phyloP scores from a whole-genome alignment of 2,888 invertebrate genomes.

The Eristalinus aeneus region DNA sequence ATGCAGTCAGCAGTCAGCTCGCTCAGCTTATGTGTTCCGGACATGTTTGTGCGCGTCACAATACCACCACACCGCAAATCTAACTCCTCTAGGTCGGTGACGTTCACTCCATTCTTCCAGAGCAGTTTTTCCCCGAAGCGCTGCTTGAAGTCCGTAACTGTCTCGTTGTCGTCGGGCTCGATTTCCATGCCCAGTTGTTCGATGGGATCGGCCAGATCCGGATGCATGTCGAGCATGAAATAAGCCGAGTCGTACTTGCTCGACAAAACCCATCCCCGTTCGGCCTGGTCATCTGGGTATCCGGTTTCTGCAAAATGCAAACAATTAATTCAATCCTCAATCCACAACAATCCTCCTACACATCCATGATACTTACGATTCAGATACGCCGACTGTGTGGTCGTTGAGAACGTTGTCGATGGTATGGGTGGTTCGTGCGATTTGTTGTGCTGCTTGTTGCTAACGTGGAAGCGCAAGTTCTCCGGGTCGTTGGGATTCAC shows the following conservation, averaged over 20 bases:
- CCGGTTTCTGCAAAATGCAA: conserved; percentile 22
- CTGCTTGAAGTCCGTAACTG: conserved; percentile 87
- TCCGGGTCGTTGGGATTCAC: conserved; percentile 82
- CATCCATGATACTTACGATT: conserved; percentile 58
- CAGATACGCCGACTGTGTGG: conserved; percentile 25
- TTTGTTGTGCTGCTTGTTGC: conserved; percentile 80
- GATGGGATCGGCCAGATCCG: conserved; percentile 87
- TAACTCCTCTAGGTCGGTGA: conserved; percentile 87
- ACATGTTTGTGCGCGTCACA: conserved; percentile 86
- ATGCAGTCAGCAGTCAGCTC: conserved; percentile 87
- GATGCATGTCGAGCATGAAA: conserved; percentile 87
- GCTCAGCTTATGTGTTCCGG: conserved; percentile 83
- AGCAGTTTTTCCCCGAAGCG: conserved; percentile 86
- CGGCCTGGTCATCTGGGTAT: conserved; percentile 13
- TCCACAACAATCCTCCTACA: too few relatives aligned
- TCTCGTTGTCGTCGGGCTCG: conserved; percentile 87
- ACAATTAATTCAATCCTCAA: neutral
- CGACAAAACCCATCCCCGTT: conserved; percentile 79
- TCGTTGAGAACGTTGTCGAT: conserved; percentile 4
- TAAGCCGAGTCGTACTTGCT: conserved; percentile 81
- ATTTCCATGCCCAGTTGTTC: conserved; percentile 89
- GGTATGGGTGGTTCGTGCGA: conserved; percentile 32
- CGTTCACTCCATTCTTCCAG: conserved; percentile 86
- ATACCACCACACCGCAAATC: conserved; percentile 89
- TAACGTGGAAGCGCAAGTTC: conserved; percentile 83